A percentile compares a stretch with the other conserved stretches of the same genome.
Evolutionary conservation across 2,113 vertebrate genomes (phyloP).

Genomic region (Saccopteryx leptura): DNA sequence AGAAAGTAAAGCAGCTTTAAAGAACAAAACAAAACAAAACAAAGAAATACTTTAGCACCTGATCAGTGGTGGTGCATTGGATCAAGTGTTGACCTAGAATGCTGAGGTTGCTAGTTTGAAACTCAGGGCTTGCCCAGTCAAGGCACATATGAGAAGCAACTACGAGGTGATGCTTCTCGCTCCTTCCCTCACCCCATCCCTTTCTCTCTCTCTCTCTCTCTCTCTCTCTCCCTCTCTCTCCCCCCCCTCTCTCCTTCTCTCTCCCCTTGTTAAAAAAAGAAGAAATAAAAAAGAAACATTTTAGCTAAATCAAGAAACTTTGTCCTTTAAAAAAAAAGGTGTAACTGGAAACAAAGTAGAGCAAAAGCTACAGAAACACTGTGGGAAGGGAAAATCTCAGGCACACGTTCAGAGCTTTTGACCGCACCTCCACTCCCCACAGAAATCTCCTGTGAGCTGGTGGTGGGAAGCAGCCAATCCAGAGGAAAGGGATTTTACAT

Average conservation of each 20-base stretch:
- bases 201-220: too few species aligned
- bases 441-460: neutral
- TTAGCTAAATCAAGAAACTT: slow-evolving; percentile 15
- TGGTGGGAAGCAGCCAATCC: neutral
- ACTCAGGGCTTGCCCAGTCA: too few species aligned
- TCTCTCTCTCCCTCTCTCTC: too few species aligned
- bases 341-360: neutral
- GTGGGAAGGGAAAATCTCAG: neutral
- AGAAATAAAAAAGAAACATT: neutral
- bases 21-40: neutral
- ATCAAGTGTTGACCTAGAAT: too few species aligned
- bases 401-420: neutral
- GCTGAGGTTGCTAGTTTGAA: too few species aligned
- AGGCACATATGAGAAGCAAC: too few species aligned
- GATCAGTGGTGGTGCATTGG: too few species aligned
- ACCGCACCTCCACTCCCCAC: neutral
- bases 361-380: neutral
- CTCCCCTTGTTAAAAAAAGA: too few species aligned
- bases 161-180: too few species aligned
- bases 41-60: neutral
- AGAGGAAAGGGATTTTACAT: neutral
- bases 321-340: slow-evolving; percentile 34
- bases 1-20: slow-evolving; percentile 37
- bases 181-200: too few species aligned
- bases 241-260: too few species aligned